Evolutionary conservation across 2,797 vertebrate species (phyloP).

Genomic region (Neomorphus geoffroyi): DNA sequence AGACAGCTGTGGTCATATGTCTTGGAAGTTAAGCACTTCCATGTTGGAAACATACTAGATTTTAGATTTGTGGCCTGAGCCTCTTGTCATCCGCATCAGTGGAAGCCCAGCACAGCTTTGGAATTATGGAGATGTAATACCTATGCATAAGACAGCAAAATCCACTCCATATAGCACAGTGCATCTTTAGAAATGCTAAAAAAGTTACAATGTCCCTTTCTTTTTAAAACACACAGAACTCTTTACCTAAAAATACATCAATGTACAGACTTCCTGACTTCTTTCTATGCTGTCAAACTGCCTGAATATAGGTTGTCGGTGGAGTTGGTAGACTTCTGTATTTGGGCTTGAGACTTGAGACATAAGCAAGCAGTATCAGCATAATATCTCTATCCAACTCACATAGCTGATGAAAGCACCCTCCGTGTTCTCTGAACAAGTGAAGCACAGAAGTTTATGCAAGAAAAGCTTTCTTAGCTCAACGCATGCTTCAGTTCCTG

Average conservation of each 20-base stretch:
- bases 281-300: neutral
- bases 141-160: conserved; percentile 14
- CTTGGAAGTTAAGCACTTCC: neutral
- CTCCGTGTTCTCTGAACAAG: neutral
- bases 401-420: neutral
- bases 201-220: neutral
- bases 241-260: conserved; percentile 22
- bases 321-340: neutral
- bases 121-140: neutral
- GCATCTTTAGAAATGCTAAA: neutral
- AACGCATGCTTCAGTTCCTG: neutral
- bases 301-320: neutral
- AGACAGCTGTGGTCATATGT: neutral
- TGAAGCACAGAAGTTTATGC: neutral
- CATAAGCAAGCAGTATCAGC: neutral
- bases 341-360: neutral
- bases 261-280: conserved; percentile 2
- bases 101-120: conserved; percentile 1
- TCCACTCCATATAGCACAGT: neutral
- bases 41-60: neutral
- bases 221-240: conserved; percentile 12
- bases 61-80: neutral
- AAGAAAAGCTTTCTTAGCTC: neutral
- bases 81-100: neutral
- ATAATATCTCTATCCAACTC: neutral